phyloP scores from a whole-genome alignment of 2,888 invertebrate genomes.

The Elaeidobius kamerunicus region DNA sequence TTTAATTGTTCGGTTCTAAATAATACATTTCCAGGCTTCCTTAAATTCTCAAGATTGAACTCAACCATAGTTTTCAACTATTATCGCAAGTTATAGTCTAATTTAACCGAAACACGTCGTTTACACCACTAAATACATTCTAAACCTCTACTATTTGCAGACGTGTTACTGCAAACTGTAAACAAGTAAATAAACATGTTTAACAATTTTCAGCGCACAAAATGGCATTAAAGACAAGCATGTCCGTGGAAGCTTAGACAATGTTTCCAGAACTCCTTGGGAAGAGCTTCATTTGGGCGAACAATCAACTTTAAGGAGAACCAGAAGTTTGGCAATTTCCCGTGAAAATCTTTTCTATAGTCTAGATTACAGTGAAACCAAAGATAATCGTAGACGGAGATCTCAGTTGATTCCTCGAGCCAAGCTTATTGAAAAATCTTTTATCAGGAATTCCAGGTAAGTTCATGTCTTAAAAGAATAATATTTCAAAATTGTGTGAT shows the following conservation, averaged over 20 bases:
- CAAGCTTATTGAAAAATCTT: conserved; percentile 71
- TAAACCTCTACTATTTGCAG: no score
- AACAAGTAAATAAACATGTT: no score
- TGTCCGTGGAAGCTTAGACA: conserved; percentile 42
- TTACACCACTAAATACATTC: no score
- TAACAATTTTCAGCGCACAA: not conserved
- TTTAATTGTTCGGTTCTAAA: no score
- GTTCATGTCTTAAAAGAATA: no score
- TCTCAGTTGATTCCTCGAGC: conserved; percentile 75
- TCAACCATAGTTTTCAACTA: no score
- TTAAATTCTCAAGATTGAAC: no score
- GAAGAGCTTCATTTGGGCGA: conserved; percentile 32
- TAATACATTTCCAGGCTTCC: no score
- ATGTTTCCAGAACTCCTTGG: conserved; percentile 45
- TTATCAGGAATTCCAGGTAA: conserved; percentile 55
- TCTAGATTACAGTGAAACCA: conserved; percentile 55
- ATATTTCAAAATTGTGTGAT: no score
- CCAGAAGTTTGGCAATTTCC: conserved; percentile 53
- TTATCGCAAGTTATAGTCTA: no score
- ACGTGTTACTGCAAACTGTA: no score
- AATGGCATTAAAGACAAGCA: conserved; percentile 10
- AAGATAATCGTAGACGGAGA: conserved; percentile 55
- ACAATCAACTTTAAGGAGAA: conserved; percentile 38
- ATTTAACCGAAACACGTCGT: no score
- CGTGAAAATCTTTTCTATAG: conserved; percentile 69